Conservation (phyloP, 2,113 vertebrate genomes). For the Hipposideros armiger region DNA sequence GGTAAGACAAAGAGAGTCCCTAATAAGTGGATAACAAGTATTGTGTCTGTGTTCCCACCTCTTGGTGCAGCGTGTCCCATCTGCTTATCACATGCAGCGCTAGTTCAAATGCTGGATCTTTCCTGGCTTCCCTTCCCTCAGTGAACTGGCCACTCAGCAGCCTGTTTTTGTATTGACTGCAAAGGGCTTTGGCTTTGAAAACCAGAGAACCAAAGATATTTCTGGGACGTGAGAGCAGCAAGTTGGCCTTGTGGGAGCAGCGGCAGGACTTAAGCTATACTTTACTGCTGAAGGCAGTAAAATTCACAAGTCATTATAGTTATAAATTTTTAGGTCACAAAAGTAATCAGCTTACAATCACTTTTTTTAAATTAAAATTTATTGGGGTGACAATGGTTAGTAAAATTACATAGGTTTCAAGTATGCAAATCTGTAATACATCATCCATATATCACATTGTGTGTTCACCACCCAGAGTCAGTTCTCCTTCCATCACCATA, state of each 20-base stretch:
- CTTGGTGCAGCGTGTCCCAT: neutral
- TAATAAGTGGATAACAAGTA: neutral
- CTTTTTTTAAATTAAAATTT: neutral
- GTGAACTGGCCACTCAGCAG: neutral
- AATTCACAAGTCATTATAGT: neutral
- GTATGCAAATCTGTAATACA: neutral
- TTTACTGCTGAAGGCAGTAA: slow-evolving; percentile 20
- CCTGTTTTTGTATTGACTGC: neutral
- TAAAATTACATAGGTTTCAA: too few relatives aligned
- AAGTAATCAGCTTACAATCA: neutral
- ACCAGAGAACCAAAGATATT: slow-evolving; percentile 36
- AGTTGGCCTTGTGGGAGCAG: neutral
- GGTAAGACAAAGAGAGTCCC: neutral
- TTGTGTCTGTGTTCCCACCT: neutral
- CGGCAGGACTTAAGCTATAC: neutral
- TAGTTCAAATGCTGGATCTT: neutral
- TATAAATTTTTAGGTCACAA: neutral
- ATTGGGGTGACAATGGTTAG: too few relatives aligned
- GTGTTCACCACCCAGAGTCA: too few relatives aligned
- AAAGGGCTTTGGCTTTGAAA: slow-evolving; percentile 34
- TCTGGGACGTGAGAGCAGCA: neutral
- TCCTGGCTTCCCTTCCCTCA: neutral
- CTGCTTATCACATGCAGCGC: neutral
- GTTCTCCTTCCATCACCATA: too few relatives aligned
- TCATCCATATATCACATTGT: too few relatives aligned